Evolutionary conservation across 2,888 invertebrate species (phyloP).

Genomic region (Yponomeuta evonymella): DNA sequence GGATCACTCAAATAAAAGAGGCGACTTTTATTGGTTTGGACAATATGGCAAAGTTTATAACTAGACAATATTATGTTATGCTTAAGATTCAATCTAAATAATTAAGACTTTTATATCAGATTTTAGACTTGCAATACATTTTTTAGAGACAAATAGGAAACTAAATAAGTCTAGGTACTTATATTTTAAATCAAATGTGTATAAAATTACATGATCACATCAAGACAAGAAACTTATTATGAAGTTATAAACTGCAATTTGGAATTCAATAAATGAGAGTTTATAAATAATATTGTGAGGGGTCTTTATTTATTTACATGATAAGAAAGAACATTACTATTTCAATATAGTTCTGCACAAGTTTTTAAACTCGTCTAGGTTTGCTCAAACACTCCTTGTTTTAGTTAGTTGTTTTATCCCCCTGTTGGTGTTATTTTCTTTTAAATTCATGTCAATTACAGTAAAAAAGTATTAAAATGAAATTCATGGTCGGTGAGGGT

Average conservation of each 20-base stretch:
- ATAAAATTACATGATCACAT: not conserved
- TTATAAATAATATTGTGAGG: not conserved
- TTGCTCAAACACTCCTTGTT: not conserved
- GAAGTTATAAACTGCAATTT: not conserved
- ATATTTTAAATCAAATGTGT: not conserved
- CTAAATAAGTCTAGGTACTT: too few relatives aligned
- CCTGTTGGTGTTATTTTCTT: not conserved
- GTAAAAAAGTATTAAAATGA: too few relatives aligned
- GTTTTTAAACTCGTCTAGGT: not conserved
- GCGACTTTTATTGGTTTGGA: not conserved
- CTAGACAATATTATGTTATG: not conserved
- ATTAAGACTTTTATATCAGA: not conserved
- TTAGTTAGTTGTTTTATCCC: too few relatives aligned
- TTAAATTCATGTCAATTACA: not conserved
- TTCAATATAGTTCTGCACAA: not conserved
- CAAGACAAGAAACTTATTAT: not conserved
- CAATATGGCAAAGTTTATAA: conserved; percentile 3
- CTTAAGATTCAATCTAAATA: not conserved
- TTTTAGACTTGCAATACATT: not conserved
- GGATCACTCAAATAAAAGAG: not conserved
- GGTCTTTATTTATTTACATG: not conserved
- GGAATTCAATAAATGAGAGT: not conserved
- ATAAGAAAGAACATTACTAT: not conserved
- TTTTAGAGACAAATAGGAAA: too few relatives aligned
- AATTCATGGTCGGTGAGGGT: not conserved